These are phyloP conservation scores for Phenganax subtilis DNA, from an alignment of 92 coral and sea anemone genomes.

Conservation along the genomic window DNA sequence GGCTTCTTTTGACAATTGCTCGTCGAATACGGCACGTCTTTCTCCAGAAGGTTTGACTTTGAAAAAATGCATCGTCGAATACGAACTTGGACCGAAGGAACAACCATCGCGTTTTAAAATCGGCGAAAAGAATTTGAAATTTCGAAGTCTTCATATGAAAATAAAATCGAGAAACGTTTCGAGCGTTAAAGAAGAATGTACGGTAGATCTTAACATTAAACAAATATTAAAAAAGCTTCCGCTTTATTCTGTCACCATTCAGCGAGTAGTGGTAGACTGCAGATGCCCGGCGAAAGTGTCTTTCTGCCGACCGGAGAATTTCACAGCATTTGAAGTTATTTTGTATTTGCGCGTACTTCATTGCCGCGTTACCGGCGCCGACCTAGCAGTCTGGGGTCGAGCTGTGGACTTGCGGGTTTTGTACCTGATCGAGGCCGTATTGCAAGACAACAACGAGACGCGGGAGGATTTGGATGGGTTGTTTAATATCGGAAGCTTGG, in stretches of 20 bases:
- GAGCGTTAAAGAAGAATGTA: neutral
- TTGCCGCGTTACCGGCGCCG: constrained; percentile 47
- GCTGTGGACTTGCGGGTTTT: constrained; percentile 60
- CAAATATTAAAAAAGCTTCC: neutral
- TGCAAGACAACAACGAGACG: constrained; percentile 33
- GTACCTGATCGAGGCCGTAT: constrained; percentile 35
- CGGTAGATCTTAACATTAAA: neutral
- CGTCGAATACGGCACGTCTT: too few species aligned
- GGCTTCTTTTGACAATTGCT: too few species aligned
- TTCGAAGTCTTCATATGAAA: too few species aligned
- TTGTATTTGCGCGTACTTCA: constrained; percentile 44
- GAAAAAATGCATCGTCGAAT: too few species aligned
- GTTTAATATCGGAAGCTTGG: constrained; percentile 50
- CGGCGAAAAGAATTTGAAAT: too few species aligned
- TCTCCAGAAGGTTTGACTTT: too few species aligned
- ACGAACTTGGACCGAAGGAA: too few species aligned
- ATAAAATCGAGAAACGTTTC: too few species aligned
- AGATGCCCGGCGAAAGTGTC: constrained; percentile 13
- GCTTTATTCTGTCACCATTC: neutral
- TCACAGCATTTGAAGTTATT: constrained; percentile 49
- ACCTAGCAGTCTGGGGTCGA: constrained; percentile 52
- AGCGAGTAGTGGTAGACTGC: constrained; percentile 28
- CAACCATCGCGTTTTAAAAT: too few species aligned
- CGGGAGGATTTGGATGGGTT: constrained; percentile 29
- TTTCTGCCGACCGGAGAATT: constrained; percentile 43